A percentile compares a stretch with the other conserved stretches of the same genome.
These are phyloP conservation scores for Lycaena phlaeas DNA, from an alignment of 2,888 invertebrate genomes.

Conservation along the genomic window DNA sequence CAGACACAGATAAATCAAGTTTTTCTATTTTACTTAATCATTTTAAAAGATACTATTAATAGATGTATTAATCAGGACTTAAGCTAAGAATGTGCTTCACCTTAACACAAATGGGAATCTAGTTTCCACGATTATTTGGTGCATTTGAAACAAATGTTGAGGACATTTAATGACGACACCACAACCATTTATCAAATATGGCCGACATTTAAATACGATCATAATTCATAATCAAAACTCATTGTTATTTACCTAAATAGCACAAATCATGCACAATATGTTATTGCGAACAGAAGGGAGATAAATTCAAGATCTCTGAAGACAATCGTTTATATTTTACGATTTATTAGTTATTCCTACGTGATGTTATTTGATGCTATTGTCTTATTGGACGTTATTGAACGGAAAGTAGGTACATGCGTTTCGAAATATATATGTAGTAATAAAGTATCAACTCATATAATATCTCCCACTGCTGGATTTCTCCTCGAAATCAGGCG, in stretches of 20 bases:
- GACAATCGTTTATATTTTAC: constrained; percentile 8
- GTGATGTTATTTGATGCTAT: constrained; percentile 28
- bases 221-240: constrained; percentile 3
- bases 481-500: too few species aligned
- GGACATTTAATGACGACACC: constrained; percentile 1
- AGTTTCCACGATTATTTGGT: too few species aligned
- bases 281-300: constrained; percentile 39
- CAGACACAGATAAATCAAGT: too few species aligned
- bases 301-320: constrained; percentile 32
- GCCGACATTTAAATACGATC: constrained; percentile 3
- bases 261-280: constrained; percentile 27
- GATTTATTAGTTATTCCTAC: constrained; percentile 23
- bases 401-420: neutral
- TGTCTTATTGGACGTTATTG: neutral
- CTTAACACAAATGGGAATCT: too few species aligned
- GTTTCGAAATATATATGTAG: too few species aligned
- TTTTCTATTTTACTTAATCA: too few species aligned
- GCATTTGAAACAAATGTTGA: constrained; percentile 20
- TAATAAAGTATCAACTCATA: too few species aligned
- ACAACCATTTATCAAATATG: neutral
- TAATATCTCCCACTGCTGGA: too few species aligned
- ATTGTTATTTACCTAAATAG: constrained; percentile 2
- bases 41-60: too few species aligned
- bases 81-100: too few species aligned
- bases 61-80: too few species aligned